A percentile compares a stretch with the other conserved stretches of the same genome.
phyloP scores from a whole-genome alignment of 2,888 invertebrate species.

The Cerastis leucographa region DNA sequence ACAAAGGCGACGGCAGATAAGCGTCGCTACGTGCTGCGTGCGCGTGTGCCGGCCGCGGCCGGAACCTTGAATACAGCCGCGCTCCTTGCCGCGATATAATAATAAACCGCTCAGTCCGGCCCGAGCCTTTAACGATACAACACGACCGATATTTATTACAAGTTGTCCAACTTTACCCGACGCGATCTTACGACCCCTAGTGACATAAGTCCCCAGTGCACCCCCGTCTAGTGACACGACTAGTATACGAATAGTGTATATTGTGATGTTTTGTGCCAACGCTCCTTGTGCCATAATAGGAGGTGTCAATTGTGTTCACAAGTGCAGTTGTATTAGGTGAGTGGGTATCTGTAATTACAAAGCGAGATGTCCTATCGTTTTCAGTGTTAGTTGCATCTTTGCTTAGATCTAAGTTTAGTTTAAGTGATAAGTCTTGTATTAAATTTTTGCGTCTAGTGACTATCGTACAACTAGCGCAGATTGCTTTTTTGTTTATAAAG shows the following conservation, averaged over 20 bases:
- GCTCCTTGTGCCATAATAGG: constrained; percentile 84
- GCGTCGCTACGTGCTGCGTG: constrained; percentile 81
- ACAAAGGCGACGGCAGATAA: constrained; percentile 85
- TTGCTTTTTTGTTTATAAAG: background rate
- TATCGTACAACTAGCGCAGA: background rate
- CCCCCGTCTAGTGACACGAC: constrained; percentile 77
- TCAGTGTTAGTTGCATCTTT: constrained; percentile 8
- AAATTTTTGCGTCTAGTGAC: background rate
- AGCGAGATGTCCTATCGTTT: constrained; percentile 18
- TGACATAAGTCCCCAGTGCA: constrained; percentile 66
- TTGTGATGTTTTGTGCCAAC: constrained; percentile 89
- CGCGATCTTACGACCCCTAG: constrained; percentile 68
- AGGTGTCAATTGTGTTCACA: constrained; percentile 75
- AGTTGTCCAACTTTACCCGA: constrained; percentile 62
- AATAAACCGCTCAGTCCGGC: constrained; percentile 88
- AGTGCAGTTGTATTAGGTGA: constrained; percentile 80
- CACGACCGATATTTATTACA: constrained; percentile 83
- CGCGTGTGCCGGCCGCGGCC: constrained; percentile 76
- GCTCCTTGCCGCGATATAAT: constrained; percentile 88
- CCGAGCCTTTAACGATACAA: constrained; percentile 86
- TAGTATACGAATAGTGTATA: constrained; percentile 82
- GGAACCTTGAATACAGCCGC: constrained; percentile 86
- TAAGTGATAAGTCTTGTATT: background rate
- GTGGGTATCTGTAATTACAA: constrained; percentile 61
- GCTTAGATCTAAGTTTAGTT: constrained; percentile 21